These are phyloP conservation scores for Coregonus suidteri DNA, from an alignment of 2,797 vertebrate genomes.

Conservation along the genomic window DNA sequence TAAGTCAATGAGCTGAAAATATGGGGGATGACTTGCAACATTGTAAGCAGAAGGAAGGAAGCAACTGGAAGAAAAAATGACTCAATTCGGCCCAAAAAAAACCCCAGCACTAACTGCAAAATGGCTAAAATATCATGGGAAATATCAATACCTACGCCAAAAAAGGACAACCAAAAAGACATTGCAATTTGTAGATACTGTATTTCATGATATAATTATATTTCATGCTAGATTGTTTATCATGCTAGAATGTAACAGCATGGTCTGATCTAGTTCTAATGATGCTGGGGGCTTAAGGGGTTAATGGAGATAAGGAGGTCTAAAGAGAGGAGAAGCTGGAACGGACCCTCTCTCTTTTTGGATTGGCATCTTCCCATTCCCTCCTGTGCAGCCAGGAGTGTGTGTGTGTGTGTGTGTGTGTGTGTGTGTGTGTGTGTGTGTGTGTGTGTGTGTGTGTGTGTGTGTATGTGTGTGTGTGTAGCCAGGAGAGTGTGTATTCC, in stretches of 20 bases:
- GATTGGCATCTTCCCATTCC: slow-evolving; percentile 43
- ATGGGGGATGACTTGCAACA: neutral
- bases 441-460: too few species aligned
- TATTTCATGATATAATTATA: too few species aligned
- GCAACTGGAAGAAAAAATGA: neutral
- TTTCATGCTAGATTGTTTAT: too few species aligned
- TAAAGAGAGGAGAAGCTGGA: slow-evolving; percentile 8
- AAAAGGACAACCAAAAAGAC: neutral
- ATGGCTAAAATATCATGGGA: slow-evolving; percentile 9
- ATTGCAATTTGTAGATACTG: neutral
- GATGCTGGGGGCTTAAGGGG: slow-evolving; percentile 36
- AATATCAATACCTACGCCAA: neutral
- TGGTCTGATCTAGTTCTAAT: slow-evolving; percentile 16
- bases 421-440: too few species aligned
- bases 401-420: too few species aligned
- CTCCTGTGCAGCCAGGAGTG: slow-evolving; percentile 14
- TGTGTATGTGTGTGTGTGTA: slow-evolving; percentile 6
- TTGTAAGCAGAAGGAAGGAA: neutral
- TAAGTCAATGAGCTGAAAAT: neutral
- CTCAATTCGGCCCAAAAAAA: neutral
- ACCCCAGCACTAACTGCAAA: neutral
- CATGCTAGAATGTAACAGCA: slow-evolving; percentile 5
- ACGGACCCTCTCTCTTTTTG: slow-evolving; percentile 11
- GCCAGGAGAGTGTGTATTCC: slow-evolving; percentile 65
- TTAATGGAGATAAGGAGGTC: slow-evolving; percentile 47